Evolutionary conservation across 2,888 invertebrate genomes (phyloP), one percentile per base, ranked within the genome.

Genomic region (Tribolium freemani): DNA sequence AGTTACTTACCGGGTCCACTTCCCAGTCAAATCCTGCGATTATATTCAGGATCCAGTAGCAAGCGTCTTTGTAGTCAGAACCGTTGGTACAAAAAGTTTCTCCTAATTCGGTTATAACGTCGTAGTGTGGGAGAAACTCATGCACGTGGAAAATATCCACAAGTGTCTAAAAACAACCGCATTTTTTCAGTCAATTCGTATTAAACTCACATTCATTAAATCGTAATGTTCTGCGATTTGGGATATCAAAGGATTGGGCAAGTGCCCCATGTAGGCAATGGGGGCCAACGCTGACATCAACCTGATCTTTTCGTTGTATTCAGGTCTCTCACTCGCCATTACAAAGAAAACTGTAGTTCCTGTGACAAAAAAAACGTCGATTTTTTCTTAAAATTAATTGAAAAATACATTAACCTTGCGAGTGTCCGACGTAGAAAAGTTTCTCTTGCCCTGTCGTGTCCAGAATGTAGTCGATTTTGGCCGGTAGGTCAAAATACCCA

Each of bases 381-480:
- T n/a, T n/a, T n/a, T n/a, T n/a, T n/a, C n/a, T n/a, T n/a, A n/a
- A n/a, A n/a, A n/a, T n/a, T n/a, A n/a, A n/a, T n/a, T n/a, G n/a
- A n/a, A n/a, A n/a, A n/a, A n/a, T n/a, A n/a, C n/a, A n/a, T n/a
- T n/a, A n/a, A 16, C 95, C 96, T 84, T 92, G 91, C 0, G 95
- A 96, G 83, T 95, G 94, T 0, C 96, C 96, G 0, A 94, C 86
- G 82, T 94, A 96, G 78, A 92, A 91, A 0, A 96, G 79, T 53
- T 91, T 87, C 0, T 88, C 75, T 21, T 89, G 87, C 0, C 89
- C 88, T 0, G 94, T 93, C 0, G 77, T 66, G 0, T 84, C 79
- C 1, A 92, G 84, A 11, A 92, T 88, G 81, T 92, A 91, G 82
- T 96, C 93, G 54, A 97, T 92, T 86, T 91, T 92, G 0, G 93